A percentile compares a stretch with the other conserved stretches of the same genome.
phyloP scores from a whole-genome alignment of 2,113 vertebrate genomes.

The Paedocypris sp. region DNA sequence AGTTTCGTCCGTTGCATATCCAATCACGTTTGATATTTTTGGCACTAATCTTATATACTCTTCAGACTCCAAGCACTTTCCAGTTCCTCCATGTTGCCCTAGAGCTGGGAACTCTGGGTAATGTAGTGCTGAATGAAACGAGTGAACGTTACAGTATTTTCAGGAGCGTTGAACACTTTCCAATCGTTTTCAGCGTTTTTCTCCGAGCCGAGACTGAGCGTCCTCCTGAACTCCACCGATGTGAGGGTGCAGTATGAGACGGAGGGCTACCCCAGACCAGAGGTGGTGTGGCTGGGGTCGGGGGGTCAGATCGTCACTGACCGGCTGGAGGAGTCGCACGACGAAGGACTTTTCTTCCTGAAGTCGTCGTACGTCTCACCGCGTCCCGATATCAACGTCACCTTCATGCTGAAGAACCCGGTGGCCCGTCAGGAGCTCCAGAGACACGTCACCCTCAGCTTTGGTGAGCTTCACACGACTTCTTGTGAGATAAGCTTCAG shows the following conservation, averaged over 20 bases:
- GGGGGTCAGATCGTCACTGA: slow-evolving; percentile 9
- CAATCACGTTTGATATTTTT: too few species aligned
- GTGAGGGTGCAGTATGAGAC: slow-evolving; percentile 25
- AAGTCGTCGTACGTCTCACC: slow-evolving; percentile 6
- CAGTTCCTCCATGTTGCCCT: too few species aligned
- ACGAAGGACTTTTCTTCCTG: slow-evolving; percentile 7
- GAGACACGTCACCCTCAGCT: slow-evolving; percentile 14
- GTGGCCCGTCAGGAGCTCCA: slow-evolving; percentile 15
- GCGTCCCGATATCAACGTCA: slow-evolving; percentile 6
- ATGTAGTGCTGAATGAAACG: too few species aligned
- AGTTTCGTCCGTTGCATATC: too few species aligned
- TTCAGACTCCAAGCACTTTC: too few species aligned
- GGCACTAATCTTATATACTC: too few species aligned
- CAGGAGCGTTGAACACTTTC: too few species aligned
- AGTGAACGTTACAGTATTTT: too few species aligned
- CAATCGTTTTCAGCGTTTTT: slow-evolving; percentile 25
- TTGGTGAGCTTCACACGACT: slow-evolving; percentile 33
- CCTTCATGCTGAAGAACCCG: slow-evolving; percentile 29
- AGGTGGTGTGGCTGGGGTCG: slow-evolving; percentile 23
- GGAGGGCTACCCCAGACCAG: slow-evolving; percentile 27
- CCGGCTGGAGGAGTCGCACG: neutral
- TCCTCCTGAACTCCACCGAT: neutral
- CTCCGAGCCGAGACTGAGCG: slow-evolving; percentile 32
- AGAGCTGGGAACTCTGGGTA: too few species aligned
- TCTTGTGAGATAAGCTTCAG: too few species aligned